Evolutionary conservation across 2,888 invertebrate species (phyloP).

Genomic region (Scaptomyza reducta): DNA sequence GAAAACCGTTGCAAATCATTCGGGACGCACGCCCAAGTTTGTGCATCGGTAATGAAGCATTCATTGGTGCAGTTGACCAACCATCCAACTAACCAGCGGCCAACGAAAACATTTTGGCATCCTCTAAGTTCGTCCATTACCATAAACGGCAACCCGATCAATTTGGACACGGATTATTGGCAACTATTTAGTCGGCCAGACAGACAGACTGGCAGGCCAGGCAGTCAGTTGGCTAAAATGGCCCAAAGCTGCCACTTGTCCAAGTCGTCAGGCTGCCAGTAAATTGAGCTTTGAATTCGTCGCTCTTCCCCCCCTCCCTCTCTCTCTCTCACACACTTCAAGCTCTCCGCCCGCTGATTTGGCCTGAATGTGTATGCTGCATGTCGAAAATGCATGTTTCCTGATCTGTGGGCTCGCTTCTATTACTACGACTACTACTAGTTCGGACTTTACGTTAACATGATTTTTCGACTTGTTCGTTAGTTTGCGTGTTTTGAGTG

Average conservation of each 20-base stretch:
- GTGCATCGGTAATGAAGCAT: constrained; percentile 71
- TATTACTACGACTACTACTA: constrained; percentile 15
- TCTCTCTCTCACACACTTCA: not conserved
- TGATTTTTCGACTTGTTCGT: constrained; percentile 68
- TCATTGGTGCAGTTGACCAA: constrained; percentile 16
- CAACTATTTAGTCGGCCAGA: constrained; percentile 66
- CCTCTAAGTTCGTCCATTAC: constrained; percentile 80
- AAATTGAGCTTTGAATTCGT: constrained; percentile 67
- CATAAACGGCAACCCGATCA: constrained; percentile 80
- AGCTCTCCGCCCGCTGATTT: constrained; percentile 38
- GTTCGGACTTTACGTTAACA: constrained; percentile 68
- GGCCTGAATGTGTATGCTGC: constrained; percentile 69
- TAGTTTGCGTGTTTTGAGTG: constrained; percentile 28
- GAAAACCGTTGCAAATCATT: constrained; percentile 66
- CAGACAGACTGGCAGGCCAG: constrained; percentile 10
- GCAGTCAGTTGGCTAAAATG: constrained; percentile 48
- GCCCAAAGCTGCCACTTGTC: constrained; percentile 69
- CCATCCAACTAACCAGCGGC: constrained; percentile 20
- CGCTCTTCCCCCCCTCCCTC: constrained; percentile 3
- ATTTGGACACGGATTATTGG: constrained; percentile 81
- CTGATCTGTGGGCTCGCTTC: constrained; percentile 56
- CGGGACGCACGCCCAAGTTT: constrained; percentile 70
- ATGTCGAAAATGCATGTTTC: constrained; percentile 74
- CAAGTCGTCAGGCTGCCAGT: constrained; percentile 59
- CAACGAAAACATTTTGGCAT: constrained; percentile 68